A percentile compares a stretch with the other conserved stretches of the same genome.
Conservation (phyloP, 1,140 invertebrate genomes). For the Panagrolaimus sp. region DNA sequence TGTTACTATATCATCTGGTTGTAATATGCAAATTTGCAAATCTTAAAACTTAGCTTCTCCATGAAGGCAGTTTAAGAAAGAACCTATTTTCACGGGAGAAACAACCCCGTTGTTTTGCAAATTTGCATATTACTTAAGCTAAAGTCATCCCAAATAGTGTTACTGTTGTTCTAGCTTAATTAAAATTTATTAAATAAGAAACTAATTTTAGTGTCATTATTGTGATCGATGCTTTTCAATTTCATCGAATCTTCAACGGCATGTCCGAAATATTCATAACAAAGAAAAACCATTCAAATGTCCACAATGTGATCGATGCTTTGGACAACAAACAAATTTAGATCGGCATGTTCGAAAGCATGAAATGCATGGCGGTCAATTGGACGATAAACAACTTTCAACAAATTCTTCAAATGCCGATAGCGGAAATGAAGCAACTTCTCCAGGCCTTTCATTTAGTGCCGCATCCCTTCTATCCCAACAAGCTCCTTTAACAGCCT, state of each 20-base stretch:
- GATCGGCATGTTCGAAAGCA: slow-evolving; percentile 93
- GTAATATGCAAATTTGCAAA: no score
- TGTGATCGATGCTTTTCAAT: slow-evolving; percentile 97
- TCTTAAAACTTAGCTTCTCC: no score
- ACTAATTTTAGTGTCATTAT: slow-evolving; percentile 91
- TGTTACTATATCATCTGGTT: no score
- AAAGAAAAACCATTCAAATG: slow-evolving; percentile 69
- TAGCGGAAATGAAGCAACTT: slow-evolving; percentile 2
- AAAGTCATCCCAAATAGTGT: no score
- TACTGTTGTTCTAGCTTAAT: no score
- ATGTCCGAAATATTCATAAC: slow-evolving; percentile 97
- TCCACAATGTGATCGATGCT: slow-evolving; percentile 80
- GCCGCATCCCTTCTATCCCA: slow-evolving; percentile 15
- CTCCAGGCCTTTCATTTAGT: slow-evolving; percentile 16
- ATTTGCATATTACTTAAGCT: no score
- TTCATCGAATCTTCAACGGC: slow-evolving; percentile 92
- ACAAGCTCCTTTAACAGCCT: slow-evolving; percentile 1
- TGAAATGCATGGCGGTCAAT: slow-evolving; percentile 64
- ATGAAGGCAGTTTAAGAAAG: no score
- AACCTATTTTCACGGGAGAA: no score
- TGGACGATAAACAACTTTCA: slow-evolving; percentile 17
- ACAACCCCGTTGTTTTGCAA: no score
- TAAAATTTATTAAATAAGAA: no score
- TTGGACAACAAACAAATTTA: slow-evolving; percentile 95
- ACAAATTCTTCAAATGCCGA: background rate